A percentile compares a stretch with the other conserved stretches of the same genome.
phyloP scores from a whole-genome alignment of 2,888 invertebrate species.

The Magallana nippona region DNA sequence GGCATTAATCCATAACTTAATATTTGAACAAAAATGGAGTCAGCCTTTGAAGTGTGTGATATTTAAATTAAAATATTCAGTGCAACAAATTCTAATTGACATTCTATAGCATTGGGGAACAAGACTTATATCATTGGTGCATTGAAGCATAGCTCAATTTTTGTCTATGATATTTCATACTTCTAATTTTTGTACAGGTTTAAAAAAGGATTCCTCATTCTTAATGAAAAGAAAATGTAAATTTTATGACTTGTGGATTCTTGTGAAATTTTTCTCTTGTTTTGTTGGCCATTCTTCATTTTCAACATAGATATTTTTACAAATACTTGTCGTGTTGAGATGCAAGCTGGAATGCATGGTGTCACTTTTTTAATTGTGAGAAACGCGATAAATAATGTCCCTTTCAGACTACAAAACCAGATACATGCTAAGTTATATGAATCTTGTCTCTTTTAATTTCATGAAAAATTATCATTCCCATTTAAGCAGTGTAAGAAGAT shows the following conservation, averaged over 20 bases:
- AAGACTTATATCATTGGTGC: not conserved
- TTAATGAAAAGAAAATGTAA: conserved; percentile 12
- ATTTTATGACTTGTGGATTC: conserved; percentile 9
- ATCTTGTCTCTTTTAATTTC: conserved; percentile 12
- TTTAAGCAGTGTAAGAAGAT: conserved; percentile 2
- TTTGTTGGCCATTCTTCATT: not conserved
- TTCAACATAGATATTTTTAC: not conserved
- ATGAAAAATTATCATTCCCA: conserved; percentile 7
- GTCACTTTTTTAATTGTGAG: not conserved
- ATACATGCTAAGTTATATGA: not conserved
- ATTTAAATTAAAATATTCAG: conserved; percentile 21
- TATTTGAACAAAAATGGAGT: conserved; percentile 12
- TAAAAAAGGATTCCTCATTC: not conserved
- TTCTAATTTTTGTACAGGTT: not conserved
- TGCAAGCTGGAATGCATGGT: conserved; percentile 9
- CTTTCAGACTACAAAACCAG: not conserved
- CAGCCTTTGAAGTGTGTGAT: conserved; percentile 10
- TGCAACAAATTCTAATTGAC: conserved; percentile 27
- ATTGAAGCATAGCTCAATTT: conserved; percentile 21
- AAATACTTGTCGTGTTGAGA: conserved; percentile 14
- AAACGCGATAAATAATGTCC: not conserved
- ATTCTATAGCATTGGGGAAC: conserved; percentile 2
- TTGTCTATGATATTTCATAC: conserved; percentile 1
- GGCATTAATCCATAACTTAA: conserved; percentile 22
- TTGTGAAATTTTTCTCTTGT: not conserved